These are phyloP conservation scores for Aplocera efformata DNA, from an alignment of 2,888 invertebrate species.

Conservation along the genomic window DNA sequence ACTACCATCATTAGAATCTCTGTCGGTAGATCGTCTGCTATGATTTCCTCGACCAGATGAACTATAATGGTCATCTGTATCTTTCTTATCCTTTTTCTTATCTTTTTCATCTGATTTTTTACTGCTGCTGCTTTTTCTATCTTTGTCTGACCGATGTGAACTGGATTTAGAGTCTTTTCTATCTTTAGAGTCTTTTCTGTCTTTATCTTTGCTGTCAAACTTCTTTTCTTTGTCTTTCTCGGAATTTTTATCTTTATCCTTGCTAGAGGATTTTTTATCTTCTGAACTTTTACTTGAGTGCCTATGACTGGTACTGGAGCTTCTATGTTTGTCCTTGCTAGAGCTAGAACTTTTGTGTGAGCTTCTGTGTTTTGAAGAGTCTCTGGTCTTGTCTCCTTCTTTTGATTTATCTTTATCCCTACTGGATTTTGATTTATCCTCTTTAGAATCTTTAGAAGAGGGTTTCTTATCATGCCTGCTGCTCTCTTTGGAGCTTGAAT, in stretches of 20 bases:
- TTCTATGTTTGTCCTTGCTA: slow-evolving; percentile 51
- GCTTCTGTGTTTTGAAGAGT: slow-evolving; percentile 63
- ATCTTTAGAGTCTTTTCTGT: slow-evolving; percentile 51
- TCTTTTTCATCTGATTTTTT: slow-evolving; percentile 68
- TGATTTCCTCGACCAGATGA: slow-evolving; percentile 82
- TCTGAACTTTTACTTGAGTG: slow-evolving; percentile 61
- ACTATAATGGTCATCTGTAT: slow-evolving; percentile 86
- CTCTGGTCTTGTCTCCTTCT: slow-evolving; percentile 60
- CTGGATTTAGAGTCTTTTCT: slow-evolving; percentile 59
- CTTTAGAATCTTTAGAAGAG: slow-evolving; percentile 59
- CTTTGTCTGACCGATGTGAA: slow-evolving; percentile 67
- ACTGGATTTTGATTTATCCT: slow-evolving; percentile 58
- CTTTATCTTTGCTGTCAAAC: slow-evolving; percentile 52
- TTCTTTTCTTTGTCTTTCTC: slow-evolving; percentile 34
- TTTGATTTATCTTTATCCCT: slow-evolving; percentile 56
- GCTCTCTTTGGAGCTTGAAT: slow-evolving; percentile 59
- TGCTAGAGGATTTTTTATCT: slow-evolving; percentile 48
- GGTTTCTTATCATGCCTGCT: slow-evolving; percentile 61
- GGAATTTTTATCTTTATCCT: slow-evolving; percentile 51
- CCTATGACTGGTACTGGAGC: slow-evolving; percentile 55
- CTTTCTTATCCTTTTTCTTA: slow-evolving; percentile 74
- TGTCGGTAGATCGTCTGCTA: slow-evolving; percentile 86
- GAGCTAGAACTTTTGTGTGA: slow-evolving; percentile 61
- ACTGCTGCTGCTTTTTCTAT: slow-evolving; percentile 59
- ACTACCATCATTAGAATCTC: slow-evolving; percentile 89